Evolutionary conservation across 1,140 invertebrate species (phyloP).

Genomic region (Fragariocoptes setiger): DNA sequence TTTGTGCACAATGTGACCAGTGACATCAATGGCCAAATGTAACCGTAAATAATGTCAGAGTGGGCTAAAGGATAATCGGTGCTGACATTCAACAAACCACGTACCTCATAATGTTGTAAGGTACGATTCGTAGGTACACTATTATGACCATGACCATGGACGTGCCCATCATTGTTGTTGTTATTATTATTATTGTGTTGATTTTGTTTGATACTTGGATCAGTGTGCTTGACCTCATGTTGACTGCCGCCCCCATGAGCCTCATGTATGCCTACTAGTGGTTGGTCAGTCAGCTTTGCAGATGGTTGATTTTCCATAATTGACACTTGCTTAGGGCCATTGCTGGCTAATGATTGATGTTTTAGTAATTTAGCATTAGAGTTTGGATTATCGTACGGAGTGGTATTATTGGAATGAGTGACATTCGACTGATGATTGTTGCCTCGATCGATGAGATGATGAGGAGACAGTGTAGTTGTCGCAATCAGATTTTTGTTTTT

Average conservation of each 20-base stretch:
- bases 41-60: neutral
- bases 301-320: too few species aligned
- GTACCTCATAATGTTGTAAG: neutral
- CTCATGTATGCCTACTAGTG: too few species aligned
- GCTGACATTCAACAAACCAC: neutral
- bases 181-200: neutral
- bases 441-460: too few species aligned
- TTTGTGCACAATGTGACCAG: neutral
- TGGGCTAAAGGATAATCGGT: neutral
- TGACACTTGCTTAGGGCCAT: too few species aligned
- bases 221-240: neutral
- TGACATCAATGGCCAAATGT: neutral
- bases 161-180: neutral
- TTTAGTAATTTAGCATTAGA: too few species aligned
- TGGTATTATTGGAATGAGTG: too few species aligned
- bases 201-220: neutral
- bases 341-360: too few species aligned
- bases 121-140: neutral
- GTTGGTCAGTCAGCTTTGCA: too few species aligned
- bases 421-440: too few species aligned
- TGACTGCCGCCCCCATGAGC: neutral
- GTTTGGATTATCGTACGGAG: too few species aligned
- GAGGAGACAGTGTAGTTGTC: too few species aligned
- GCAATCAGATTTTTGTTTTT: too few species aligned
- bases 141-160: neutral